Conservation (phyloP, 2,888 invertebrate genomes). For the Meandrusa payeni region DNA sequence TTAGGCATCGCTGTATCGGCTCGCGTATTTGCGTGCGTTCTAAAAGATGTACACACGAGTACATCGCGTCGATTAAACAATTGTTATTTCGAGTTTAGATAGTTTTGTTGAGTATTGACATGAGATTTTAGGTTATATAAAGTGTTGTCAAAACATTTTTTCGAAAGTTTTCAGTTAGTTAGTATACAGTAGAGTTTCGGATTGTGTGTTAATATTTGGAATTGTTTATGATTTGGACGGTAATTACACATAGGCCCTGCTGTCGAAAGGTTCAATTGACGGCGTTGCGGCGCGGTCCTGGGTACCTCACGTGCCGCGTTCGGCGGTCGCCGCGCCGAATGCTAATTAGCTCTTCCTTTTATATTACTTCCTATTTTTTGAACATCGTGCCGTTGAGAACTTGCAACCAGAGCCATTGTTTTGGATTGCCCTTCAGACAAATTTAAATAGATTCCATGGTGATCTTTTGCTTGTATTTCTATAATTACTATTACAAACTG, state of each 20-base stretch:
- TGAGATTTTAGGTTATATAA: conserved; percentile 78
- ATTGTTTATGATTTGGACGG: conserved; percentile 5
- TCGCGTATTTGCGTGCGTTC: conserved; percentile 72
- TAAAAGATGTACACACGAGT: conserved; percentile 51
- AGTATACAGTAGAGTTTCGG: conserved; percentile 43
- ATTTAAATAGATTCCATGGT: conserved; percentile 24
- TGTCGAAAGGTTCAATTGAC: conserved; percentile 29
- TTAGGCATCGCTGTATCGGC: conserved; percentile 78
- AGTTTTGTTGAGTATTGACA: conserved; percentile 59
- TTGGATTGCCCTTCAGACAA: conserved; percentile 27
- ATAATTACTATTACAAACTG: conserved; percentile 27
- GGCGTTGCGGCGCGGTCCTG: conserved; percentile 38
- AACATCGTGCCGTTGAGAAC: conserved; percentile 35
- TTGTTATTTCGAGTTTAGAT: conserved; percentile 44
- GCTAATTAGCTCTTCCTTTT: conserved; percentile 73
- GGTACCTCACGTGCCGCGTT: conserved; percentile 59
- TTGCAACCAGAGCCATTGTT: conserved; percentile 17
- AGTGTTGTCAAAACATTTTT: conserved; percentile 70
- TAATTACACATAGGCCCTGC: conserved; percentile 23
- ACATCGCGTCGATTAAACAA: conserved; percentile 43
- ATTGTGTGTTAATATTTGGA: conserved; percentile 27
- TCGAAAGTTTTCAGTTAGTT: conserved; percentile 23
- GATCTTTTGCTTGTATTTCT: not conserved
- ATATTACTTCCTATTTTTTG: conserved; percentile 63
- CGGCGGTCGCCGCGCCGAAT: conserved; percentile 61